Base-by-base conservation (phyloP, 2,797 vertebrate species). In the Petrocephalus sullivani region DNA sequence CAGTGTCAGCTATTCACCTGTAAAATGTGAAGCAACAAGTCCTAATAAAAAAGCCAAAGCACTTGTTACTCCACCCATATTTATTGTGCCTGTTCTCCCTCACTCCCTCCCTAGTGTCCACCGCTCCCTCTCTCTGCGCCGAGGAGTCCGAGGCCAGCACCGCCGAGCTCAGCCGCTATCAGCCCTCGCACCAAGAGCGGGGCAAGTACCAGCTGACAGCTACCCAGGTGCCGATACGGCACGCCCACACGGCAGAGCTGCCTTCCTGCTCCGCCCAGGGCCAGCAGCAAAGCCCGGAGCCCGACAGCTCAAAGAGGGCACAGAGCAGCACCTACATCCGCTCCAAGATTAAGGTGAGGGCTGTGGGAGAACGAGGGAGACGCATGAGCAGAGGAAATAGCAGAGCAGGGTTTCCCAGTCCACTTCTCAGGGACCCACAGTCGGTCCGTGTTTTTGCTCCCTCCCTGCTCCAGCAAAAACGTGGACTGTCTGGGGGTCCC, bases 331-430 rank as follows among this genome's bases (percentile, higher is more conserved):
- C 92, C 0, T 96, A 94, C 3, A 51, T 96, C 78, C 94, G 95
- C 16, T 94, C 95, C 88, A 96, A 96, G 91, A 96, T 96, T 6
- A 96, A 96, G 95, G 96, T 95, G 91, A 93, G 92, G 89, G 21
- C 61, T 53, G 4, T 16, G 3, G 84, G 14, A 23, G 7, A 12
- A 21, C 0, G 8, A 9, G 46, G 56, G 58, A 84, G 41, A 14
- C 12, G 19, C n/a, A 21, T 21, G 16, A 12, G 49, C 6, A 10
- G 83, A 3, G 23, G 46, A 54, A 33, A 57, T 56, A 10, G 9
- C 23, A 6, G 16, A 14, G 23, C 61, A 14, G 10, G 33, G 61
- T 67, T 10, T 64, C 21, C 61, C 1, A 67, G 4, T 67, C 61
- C 3, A 1, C 1, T 67, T 12, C 61, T 67, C 4, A 3, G 61